Conservation (phyloP, 2,113 vertebrate species). For the Sinocyclocheilus anophthalmus region DNA sequence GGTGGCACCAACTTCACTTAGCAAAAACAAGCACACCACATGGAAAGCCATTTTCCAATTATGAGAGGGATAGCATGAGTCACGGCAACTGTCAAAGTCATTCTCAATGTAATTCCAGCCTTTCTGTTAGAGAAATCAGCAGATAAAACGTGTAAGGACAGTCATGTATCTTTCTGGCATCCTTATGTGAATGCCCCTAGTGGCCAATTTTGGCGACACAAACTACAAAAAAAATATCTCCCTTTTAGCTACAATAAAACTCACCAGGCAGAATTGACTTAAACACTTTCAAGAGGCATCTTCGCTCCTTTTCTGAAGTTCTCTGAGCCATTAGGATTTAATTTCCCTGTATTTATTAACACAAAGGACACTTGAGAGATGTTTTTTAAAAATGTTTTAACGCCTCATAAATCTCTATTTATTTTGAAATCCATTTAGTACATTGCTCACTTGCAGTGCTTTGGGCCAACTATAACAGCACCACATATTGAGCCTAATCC, state of each 20-base stretch:
- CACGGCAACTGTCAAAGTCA: no score
- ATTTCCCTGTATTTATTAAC: constrained; percentile 40
- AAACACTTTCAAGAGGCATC: constrained; percentile 31
- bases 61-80: no score
- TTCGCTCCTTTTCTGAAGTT: constrained; percentile 22
- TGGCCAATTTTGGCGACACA: no score
- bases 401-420: constrained; percentile 69
- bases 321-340: neutral
- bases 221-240: no score
- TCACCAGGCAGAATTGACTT: neutral
- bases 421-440: constrained; percentile 73
- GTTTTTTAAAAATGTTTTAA: constrained; percentile 58
- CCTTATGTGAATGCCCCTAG: no score
- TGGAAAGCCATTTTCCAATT: no score
- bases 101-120: no score
- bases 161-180: no score
- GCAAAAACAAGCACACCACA: no score
- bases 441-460: constrained; percentile 60
- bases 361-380: constrained; percentile 55
- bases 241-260: neutral
- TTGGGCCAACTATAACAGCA: constrained; percentile 55
- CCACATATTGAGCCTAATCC: constrained; percentile 46
- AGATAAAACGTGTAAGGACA: no score
- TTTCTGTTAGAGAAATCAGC: no score
- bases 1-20: no score